Evolutionary conservation across 1,140 invertebrate species (phyloP).

Genomic region (Anadara kagoshimensis): DNA sequence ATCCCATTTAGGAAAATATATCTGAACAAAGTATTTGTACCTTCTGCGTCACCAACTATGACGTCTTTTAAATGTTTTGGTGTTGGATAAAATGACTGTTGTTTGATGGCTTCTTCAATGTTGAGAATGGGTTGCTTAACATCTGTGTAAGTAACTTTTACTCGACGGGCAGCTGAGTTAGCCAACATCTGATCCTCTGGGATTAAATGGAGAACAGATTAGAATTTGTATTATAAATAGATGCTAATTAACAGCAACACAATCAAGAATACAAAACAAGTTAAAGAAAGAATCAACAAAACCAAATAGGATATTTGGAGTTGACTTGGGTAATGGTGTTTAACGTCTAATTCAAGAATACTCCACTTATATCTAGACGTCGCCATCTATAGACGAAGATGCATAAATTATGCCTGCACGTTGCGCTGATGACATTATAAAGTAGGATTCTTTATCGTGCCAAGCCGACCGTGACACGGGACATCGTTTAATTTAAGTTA

Average conservation of each 20-base stretch:
- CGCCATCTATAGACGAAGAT: no score
- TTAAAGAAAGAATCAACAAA: neutral
- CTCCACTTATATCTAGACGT: no score
- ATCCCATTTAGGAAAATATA: no score
- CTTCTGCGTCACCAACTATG: constrained; percentile 59
- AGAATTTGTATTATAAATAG: neutral
- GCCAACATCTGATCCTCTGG: constrained; percentile 77
- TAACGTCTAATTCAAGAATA: no score
- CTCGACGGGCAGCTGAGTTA: constrained; percentile 77
- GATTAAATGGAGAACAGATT: neutral
- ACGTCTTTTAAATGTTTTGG: constrained; percentile 45
- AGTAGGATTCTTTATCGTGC: no score
- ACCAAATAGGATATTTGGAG: neutral
- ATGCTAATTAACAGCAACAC: neutral
- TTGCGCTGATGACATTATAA: no score
- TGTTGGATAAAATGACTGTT: constrained; percentile 56
- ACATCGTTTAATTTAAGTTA: no score
- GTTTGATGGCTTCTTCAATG: constrained; percentile 62
- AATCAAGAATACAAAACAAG: neutral
- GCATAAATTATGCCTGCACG: no score
- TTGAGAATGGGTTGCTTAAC: constrained; percentile 76
- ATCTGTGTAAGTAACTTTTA: constrained; percentile 81
- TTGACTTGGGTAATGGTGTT: no score
- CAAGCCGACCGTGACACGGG: no score
- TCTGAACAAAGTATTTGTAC: constrained; percentile 34